Evolutionary conservation across 2,888 invertebrate genomes (phyloP).

Genomic region (Chymomyza amoena): DNA sequence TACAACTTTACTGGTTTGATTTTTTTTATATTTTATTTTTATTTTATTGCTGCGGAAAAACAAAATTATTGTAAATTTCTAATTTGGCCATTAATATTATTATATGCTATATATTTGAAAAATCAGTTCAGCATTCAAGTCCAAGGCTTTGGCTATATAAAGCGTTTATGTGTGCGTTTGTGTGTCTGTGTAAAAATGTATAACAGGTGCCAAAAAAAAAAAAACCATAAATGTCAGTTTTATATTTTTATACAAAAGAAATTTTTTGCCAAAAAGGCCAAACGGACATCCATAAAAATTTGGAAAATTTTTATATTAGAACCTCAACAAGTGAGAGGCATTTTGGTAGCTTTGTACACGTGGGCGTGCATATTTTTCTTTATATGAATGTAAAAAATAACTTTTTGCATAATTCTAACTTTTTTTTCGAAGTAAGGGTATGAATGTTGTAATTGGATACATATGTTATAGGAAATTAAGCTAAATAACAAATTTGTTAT

Average conservation of each 20-base stretch:
- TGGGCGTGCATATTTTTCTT: not conserved
- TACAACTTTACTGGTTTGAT: conserved; percentile 23
- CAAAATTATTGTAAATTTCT: conserved; percentile 56
- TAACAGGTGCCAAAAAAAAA: conserved; percentile 58
- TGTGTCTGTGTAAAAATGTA: conserved; percentile 38
- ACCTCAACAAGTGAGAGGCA: conserved; percentile 58
- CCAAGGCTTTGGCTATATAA: conserved; percentile 35
- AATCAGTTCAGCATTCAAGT: conserved; percentile 35
- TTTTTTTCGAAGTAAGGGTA: no score
- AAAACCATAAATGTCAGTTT: conserved; percentile 32
- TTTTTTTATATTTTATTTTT: conserved; percentile 25
- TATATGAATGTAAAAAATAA: not conserved
- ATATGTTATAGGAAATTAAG: no score
- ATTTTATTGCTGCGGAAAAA: conserved; percentile 51
- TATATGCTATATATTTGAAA: not conserved
- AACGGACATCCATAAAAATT: conserved; percentile 21
- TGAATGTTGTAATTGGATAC: no score
- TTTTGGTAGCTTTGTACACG: not conserved
- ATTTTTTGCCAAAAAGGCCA: conserved; percentile 7
- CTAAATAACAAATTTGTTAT: no score
- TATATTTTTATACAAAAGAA: conserved; percentile 20
- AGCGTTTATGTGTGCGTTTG: conserved; percentile 2
- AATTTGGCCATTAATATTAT: conserved; percentile 58
- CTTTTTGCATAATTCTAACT: not conserved
- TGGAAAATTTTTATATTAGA: conserved; percentile 14